Evolutionary conservation across 2,888 invertebrate species (phyloP), one percentile per base, ranked within the genome.

Genomic region (Drosophila greeni): DNA sequence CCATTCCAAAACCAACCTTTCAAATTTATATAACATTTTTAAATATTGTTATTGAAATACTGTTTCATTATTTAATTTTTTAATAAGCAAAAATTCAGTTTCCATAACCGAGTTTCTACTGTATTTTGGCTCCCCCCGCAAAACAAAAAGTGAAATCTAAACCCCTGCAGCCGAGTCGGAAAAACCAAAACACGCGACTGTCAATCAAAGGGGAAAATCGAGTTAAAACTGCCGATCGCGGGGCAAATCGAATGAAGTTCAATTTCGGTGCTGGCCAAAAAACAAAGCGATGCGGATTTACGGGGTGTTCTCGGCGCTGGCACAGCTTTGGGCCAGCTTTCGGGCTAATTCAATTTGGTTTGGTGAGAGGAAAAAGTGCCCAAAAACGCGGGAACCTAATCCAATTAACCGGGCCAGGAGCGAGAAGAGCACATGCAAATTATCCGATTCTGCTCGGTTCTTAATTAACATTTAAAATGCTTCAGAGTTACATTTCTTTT

Each of bases 401-500:
- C 58, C 64, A 80, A 84, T 85, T 85, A 82, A 45, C 39, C 26
- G n/a, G 31, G 31, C 6, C 47, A 57, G 45, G 48, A 31, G n/a
- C 66, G n/a, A 11, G 43, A 18, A 47, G 45, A 29, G 40, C 64
- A 37, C 48, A 58, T 69, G 49, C 66, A 61, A 74, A 74, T 74
- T 69, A 76, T 62, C 62, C 56, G 56, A 57, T 65, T 73, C 54
- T 45, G 54, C 34, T 52, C 36, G 43, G 26, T 51, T 66, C 59
- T 67, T 84, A 80, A 84, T 85, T 82, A 82, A 83, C 83, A 76
- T 78, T 62, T 74, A 70, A 82, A 79, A 62, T 70, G 80, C 66
- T 74, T 70, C 65, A 72, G 70, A 55, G 45, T 69, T 72, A 57
- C 37, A 23, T 51, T 31, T 52, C 33, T 57, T 7, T 8, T 24